Base-by-base conservation (phyloP, 2,888 invertebrate species). In the Pterostichus niger region DNA sequence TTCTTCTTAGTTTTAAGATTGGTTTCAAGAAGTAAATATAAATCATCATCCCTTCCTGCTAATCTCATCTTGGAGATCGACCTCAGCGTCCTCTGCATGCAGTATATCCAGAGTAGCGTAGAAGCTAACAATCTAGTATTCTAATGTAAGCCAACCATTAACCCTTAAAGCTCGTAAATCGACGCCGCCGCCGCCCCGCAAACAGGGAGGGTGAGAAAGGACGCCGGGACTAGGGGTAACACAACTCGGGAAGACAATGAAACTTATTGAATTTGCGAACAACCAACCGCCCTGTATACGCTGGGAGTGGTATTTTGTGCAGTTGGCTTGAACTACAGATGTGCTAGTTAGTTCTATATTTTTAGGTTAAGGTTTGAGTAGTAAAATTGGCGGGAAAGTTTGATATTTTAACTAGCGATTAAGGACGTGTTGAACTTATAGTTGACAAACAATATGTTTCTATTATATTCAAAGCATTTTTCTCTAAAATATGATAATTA, bases 241-340 rank as follows among this genome's bases (percentile, higher is more conserved):
- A 40, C 54, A 71, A 15, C 44, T 15, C 56, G 56, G 73, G 54
- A 81, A 81, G 81, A 81, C 81, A 81, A 81, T 81, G 81, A 81
- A 81, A 81, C 81, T 81, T 81, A 81, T 81, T 81, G 81, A 81
- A 81, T 81, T 81, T 81, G 81, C 73, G 81, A 73, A 81, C 73
- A 73, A 81, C 54, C 81, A 59, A 81, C 56, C 73, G 81, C 68
- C 79, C 61, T 64, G 75, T 52, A 75, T 33, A 33, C 52, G 24
- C 31, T 52, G 64, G 0, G 13, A 64, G 13, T 56, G 40, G 64
- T 31, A 10, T 35, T 61, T 61, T 15, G 56, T 17, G n/a, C n/a
- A 35, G 35, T 35, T 35, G 35, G 3, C 7, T 54, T 17, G 11
- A 15, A 59, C 59, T 24, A 17, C 59, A 59, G 59, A 59, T 59